Percentiles rank a stretch among this genome's conserved stretches.
Evolutionary conservation across 2,113 vertebrate genomes (phyloP).

Genomic region (Dinomys branickii): DNA sequence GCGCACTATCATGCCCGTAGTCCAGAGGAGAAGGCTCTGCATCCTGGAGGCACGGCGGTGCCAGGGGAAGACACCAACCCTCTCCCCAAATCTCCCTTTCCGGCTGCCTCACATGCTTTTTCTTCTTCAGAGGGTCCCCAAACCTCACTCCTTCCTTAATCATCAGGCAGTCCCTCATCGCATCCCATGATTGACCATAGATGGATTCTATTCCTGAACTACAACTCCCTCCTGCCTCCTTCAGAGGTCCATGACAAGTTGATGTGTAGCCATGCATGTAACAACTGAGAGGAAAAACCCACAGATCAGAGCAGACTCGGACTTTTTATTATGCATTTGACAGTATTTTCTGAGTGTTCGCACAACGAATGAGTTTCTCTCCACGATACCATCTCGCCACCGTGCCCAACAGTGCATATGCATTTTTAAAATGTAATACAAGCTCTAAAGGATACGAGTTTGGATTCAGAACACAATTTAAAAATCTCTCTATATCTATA

Average conservation of each 20-base stretch:
- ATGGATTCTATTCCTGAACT: background rate
- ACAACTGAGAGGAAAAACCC: conserved; percentile 1
- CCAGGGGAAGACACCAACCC: background rate
- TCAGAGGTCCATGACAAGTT: background rate
- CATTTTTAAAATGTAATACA: background rate
- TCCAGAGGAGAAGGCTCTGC: background rate
- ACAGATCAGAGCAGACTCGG: conserved; percentile 16
- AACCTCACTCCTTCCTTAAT: background rate
- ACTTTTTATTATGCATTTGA: conserved; percentile 58
- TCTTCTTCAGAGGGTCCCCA: background rate
- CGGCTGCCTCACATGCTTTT: background rate
- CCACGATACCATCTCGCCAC: background rate
- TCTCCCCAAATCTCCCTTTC: background rate
- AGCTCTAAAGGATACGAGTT: conserved; percentile 51
- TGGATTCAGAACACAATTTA: conserved; percentile 40
- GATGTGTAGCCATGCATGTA: background rate
- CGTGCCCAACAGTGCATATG: background rate
- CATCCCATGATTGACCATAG: background rate
- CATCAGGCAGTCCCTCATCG: background rate
- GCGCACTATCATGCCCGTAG: accelerated
- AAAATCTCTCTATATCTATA: background rate
- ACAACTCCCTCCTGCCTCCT: background rate
- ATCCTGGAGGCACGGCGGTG: accelerated
- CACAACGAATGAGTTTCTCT: background rate
- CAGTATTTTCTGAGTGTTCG: conserved; percentile 11